Conservation (phyloP, 1,140 invertebrate species). For the Temnothorax longispinosus region DNA sequence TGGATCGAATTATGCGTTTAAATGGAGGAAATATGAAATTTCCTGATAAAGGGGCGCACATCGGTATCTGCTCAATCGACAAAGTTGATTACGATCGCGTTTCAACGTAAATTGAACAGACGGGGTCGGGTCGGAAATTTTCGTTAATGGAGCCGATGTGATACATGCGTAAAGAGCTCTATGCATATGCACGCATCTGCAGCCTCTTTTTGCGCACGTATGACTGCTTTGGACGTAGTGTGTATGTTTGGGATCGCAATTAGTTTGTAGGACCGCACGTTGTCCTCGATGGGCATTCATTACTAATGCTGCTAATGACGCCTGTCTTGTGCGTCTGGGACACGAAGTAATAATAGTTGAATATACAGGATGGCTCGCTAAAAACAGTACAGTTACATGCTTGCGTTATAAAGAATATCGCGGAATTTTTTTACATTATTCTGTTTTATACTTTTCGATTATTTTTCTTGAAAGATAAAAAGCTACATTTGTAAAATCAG, state of each 20-base stretch:
- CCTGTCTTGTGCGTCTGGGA: slow-evolving; percentile 25
- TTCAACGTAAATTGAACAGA: slow-evolving; percentile 50
- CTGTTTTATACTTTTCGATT: neutral
- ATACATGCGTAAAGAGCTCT: slow-evolving; percentile 24
- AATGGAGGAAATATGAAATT: slow-evolving; percentile 57
- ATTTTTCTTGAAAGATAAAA: neutral
- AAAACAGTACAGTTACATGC: neutral
- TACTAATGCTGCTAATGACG: slow-evolving; percentile 52
- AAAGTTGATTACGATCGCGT: slow-evolving; percentile 57
- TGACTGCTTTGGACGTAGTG: slow-evolving; percentile 27
- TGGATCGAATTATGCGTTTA: slow-evolving; percentile 46
- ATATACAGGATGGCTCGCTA: neutral
- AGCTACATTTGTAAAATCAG: neutral
- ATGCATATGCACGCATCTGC: slow-evolving; percentile 11
- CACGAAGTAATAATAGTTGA: slow-evolving; percentile 38
- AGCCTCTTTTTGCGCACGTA: slow-evolving; percentile 48
- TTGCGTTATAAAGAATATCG: neutral
- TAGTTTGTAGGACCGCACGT: slow-evolving; percentile 20
- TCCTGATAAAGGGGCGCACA: slow-evolving; percentile 22
- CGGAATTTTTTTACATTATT: neutral
- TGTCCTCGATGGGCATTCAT: slow-evolving; percentile 29
- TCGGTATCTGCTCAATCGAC: slow-evolving; percentile 53
- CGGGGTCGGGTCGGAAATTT: slow-evolving; percentile 27
- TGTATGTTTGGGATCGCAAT: slow-evolving; percentile 45
- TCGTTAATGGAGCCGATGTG: slow-evolving; percentile 40